phyloP scores from a whole-genome alignment of 2,888 invertebrate species.

The Hofmannophila pseudospretella region DNA sequence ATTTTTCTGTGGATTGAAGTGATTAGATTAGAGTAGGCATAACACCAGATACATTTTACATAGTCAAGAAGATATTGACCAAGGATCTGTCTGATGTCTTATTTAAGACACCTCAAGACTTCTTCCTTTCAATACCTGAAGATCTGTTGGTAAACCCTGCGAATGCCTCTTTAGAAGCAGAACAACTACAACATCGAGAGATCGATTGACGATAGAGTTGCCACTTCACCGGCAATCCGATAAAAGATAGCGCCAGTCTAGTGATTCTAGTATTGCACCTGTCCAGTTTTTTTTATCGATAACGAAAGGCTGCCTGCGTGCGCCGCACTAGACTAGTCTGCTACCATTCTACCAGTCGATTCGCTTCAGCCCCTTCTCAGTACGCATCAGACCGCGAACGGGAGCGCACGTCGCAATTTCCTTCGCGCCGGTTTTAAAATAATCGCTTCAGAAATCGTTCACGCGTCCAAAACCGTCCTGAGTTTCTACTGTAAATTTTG shows the following conservation, averaged over 20 bases:
- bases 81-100: no score
- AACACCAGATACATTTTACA: no score
- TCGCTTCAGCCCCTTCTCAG: conserved; percentile 32
- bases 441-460: conserved; percentile 32
- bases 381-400: conserved; percentile 50
- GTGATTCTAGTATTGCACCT: neutral
- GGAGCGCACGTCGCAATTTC: conserved; percentile 36
- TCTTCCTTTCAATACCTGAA: no score
- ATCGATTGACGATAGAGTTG: no score
- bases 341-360: conserved; percentile 39
- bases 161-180: no score
- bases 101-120: no score
- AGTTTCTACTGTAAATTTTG: conserved; percentile 34
- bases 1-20: no score
- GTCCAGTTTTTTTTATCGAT: conserved; percentile 41
- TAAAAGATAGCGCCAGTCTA: neutral
- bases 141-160: no score
- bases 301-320: conserved; percentile 48
- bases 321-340: conserved; percentile 65
- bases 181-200: no score
- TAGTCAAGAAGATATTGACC: no score
- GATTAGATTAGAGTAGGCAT: no score
- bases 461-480: conserved; percentile 61
- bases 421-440: conserved; percentile 38
- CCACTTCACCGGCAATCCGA: no score